These are phyloP conservation scores for Psophia crepitans DNA, from an alignment of 2,113 vertebrate genomes.

Conservation along the genomic window DNA sequence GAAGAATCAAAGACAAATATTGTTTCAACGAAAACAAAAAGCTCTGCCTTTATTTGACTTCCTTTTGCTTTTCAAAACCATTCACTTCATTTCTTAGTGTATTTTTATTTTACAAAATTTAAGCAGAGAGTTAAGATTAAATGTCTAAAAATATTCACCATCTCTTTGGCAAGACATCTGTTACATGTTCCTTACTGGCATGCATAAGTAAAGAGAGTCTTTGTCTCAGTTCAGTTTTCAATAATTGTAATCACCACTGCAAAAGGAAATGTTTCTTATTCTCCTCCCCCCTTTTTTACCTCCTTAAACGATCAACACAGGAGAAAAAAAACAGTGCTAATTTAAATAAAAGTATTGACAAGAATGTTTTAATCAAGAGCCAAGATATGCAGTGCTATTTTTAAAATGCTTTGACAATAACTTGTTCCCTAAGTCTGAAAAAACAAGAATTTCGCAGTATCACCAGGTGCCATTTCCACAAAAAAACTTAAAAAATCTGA, in stretches of 20 bases:
- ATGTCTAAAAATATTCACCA: background rate
- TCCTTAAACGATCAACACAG: background rate
- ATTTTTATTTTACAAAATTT: background rate
- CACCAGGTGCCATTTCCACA: background rate
- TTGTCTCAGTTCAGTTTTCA: background rate
- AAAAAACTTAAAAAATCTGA: background rate
- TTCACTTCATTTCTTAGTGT: background rate
- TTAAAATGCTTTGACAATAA: background rate
- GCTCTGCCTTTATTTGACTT: background rate
- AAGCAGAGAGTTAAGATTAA: background rate
- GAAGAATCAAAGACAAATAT: background rate
- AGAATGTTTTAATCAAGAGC: background rate
- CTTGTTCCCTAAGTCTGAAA: background rate
- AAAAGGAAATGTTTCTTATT: background rate
- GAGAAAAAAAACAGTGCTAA: background rate
- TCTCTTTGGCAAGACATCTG: background rate
- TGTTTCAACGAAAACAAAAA: background rate
- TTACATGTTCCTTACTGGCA: background rate
- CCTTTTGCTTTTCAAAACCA: background rate
- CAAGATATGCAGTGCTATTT: background rate
- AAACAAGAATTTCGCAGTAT: background rate
- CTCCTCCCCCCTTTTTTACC: rapidly evolving
- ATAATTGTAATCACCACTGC: background rate
- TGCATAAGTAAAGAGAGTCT: background rate
- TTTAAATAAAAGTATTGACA: background rate